phyloP scores from a whole-genome alignment of 2,113 vertebrate species.

The Dendropsophus ebraccatus region DNA sequence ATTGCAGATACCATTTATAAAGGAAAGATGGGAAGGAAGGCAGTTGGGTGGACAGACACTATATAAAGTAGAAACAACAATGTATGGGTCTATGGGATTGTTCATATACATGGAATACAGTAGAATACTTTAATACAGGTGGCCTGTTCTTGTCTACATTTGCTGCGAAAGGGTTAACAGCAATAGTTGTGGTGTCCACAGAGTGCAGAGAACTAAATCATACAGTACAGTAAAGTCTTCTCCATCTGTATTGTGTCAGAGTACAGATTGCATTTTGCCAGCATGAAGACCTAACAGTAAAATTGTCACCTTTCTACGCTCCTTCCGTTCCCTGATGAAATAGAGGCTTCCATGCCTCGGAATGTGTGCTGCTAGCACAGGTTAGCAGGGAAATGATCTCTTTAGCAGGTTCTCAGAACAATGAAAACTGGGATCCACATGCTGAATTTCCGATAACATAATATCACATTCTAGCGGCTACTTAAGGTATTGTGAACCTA shows the following conservation, averaged over 20 bases:
- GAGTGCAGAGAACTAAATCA: not conserved
- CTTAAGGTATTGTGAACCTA: not conserved
- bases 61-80: not conserved
- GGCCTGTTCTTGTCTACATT: not conserved
- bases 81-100: not conserved
- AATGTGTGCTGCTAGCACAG: not conserved
- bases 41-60: not conserved
- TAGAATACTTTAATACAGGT: not conserved
- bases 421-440: not conserved
- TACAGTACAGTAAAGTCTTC: slow-evolving; percentile 30
- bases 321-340: not conserved
- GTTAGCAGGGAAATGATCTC: slow-evolving; percentile 13
- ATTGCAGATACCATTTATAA: slow-evolving; percentile 15
- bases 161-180: not conserved
- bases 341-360: not conserved
- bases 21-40: not conserved
- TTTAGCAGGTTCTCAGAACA: not conserved
- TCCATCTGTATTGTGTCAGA: not conserved
- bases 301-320: not conserved
- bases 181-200: not conserved
- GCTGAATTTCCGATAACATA: not conserved
- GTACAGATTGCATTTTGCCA: not conserved
- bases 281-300: not conserved
- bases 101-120: not conserved
- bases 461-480: not conserved